Base-by-base conservation (phyloP, 2,113 vertebrate genomes). In the Steatornis caripensis region DNA sequence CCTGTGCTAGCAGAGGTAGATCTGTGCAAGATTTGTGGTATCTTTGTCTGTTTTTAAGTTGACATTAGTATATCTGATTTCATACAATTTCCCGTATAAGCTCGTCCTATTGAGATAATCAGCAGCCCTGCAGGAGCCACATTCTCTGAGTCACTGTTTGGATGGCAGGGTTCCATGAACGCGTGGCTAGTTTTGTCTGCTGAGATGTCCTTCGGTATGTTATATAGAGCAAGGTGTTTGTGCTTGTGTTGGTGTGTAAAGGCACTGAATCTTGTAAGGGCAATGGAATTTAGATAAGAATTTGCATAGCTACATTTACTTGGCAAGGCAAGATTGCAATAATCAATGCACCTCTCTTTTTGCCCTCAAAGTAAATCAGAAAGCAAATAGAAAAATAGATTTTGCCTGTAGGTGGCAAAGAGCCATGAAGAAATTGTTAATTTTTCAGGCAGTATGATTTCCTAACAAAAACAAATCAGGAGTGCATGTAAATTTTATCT, bases 61-160 rank as follows among this genome's bases (percentile, higher is more conserved):
- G 93, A 85, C 54, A 10, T 90, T 94, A 77, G 91, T 93, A 74
- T 69, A 90, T 96, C 45, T 48, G 62, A 83, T 96, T 96, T 94
- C 91, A 83, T 94, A 77, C 54, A 55, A 45, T 83, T 97, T 96
- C 96, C 96, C 87, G 81, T 85, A 94, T 80, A 83, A 95, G 79
- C 93, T 85, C 4, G 9, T 94, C 93, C 90, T 93, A 10, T 76
- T 76, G 90, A 93, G 95, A 88, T 95, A 93, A 96, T 93, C 82
- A 91, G 74, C 95, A 97, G 95, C 93, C 95, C 82, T 83, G 91
- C 20, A 94, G 95, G 93, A 97, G 91, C 95, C 95, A 91, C 93
- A 57, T 93, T 97, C 91, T 94, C 90, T 96, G 95, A 97, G 91
- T 97, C 95, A 97, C 91, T 75, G 57, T 87, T 96, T 78, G 21